These are phyloP conservation scores for Podotricha telesiphe DNA, from an alignment of 2,888 invertebrate species.

Conservation along the genomic window DNA sequence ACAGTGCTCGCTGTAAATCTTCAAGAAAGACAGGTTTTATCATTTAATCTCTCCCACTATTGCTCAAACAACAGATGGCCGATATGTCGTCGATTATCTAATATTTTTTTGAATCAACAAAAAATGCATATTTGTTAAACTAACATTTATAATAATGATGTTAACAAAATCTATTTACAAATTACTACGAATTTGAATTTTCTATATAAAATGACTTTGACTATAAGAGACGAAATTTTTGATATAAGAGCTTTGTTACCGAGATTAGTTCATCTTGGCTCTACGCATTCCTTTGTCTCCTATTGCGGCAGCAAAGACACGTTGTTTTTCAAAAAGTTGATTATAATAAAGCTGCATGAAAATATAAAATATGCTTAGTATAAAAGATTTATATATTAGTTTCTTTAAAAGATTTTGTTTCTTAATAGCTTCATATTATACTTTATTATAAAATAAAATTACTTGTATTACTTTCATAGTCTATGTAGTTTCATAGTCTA, in stretches of 20 bases:
- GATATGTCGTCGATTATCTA: conserved; percentile 9
- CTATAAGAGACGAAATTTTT: conserved; percentile 30
- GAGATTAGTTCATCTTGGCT: conserved; percentile 37
- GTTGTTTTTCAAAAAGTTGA: not conserved
- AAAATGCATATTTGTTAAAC: not conserved
- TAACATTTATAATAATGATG: not conserved
- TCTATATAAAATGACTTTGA: conserved; percentile 30
- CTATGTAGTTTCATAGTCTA: too few species aligned
- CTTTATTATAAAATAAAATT: too few species aligned
- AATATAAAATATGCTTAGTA: conserved; percentile 6
- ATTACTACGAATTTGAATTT: conserved; percentile 13
- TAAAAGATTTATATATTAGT: not conserved
- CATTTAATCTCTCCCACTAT: conserved; percentile 13
- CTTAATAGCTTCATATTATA: too few species aligned
- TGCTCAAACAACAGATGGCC: conserved; percentile 19
- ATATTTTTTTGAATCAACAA: not conserved
- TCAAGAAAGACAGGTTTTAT: conserved; percentile 16
- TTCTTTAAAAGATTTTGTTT: not conserved
- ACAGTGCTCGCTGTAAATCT: conserved; percentile 15
- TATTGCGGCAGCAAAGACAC: conserved; percentile 8
- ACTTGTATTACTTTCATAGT: too few species aligned
- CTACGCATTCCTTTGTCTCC: conserved; percentile 41
- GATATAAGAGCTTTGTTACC: conserved; percentile 38
- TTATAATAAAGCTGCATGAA: conserved; percentile 2
- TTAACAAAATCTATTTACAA: conserved; percentile 1